A percentile compares a stretch with the other conserved stretches of the same genome.
phyloP scores from a whole-genome alignment of 2,797 vertebrate species.

The Tachyglossus aculeatus region DNA sequence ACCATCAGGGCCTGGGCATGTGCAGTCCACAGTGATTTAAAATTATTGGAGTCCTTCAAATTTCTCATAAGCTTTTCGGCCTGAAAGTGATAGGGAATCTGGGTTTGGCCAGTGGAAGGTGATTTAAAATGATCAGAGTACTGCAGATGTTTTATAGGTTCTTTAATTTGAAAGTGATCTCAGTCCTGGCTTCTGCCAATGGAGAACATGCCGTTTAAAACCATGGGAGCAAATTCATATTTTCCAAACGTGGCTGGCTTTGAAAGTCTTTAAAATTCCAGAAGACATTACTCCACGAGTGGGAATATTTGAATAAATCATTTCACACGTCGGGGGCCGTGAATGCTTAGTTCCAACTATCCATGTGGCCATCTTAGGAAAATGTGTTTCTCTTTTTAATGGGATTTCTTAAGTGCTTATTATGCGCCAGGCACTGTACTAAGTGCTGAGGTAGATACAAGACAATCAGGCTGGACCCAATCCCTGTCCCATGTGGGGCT shows the following conservation, averaged over 20 bases:
- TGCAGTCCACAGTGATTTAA: conserved; percentile 71
- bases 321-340: conserved; percentile 29
- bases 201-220: conserved; percentile 50
- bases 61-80: conserved; percentile 69
- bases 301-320: conserved; percentile 53
- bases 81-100: conserved; percentile 68
- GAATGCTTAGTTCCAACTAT: too few relatives aligned
- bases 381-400: too few relatives aligned
- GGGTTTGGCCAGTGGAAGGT: conserved; percentile 58
- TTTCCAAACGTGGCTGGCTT: conserved; percentile 32
- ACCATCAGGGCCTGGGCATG: conserved; percentile 72
- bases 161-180: conserved; percentile 67
- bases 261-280: conserved; percentile 60
- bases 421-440: too few relatives aligned
- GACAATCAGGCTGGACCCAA: too few relatives aligned
- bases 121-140: conserved; percentile 70
- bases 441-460: too few relatives aligned
- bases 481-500: too few relatives aligned
- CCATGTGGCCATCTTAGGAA: too few relatives aligned
- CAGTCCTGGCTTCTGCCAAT: conserved; percentile 47
- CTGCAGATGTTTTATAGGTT: conserved; percentile 70
- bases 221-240: conserved; percentile 27
- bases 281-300: conserved; percentile 50
- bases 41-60: conserved; percentile 74
- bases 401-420: too few relatives aligned